Percentiles rank a stretch among this genome's conserved stretches.
phyloP scores from a whole-genome alignment of 2,113 vertebrate genomes.

The Erinaceus europaeus region DNA sequence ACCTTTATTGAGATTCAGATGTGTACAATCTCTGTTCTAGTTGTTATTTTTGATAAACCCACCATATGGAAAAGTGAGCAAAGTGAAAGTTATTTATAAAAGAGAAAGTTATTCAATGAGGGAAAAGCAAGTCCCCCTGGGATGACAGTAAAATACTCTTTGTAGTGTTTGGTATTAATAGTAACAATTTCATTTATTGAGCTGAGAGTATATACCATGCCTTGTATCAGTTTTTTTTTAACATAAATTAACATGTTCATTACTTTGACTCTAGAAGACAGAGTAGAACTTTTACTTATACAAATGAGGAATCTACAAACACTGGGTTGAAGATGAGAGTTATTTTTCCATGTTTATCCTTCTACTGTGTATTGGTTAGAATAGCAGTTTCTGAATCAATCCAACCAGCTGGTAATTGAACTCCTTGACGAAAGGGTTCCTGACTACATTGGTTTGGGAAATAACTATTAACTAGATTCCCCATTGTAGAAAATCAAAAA shows the following conservation, averaged over 20 bases:
- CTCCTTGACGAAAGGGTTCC: neutral
- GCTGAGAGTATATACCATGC: neutral
- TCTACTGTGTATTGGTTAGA: neutral
- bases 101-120: neutral
- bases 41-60: neutral
- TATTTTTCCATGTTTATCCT: neutral
- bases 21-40: neutral
- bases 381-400: neutral
- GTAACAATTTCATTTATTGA: neutral
- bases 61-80: neutral
- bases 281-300: neutral
- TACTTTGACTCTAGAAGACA: no score
- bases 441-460: neutral
- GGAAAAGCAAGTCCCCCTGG: neutral
- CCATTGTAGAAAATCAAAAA: neutral
- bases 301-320: neutral
- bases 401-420: neutral
- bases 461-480: neutral
- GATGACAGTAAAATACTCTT: neutral
- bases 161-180: neutral
- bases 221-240: neutral
- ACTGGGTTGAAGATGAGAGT: neutral
- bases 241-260: no score
- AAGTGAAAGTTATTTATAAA: neutral
- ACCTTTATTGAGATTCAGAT: neutral